Evolutionary conservation across 2,113 vertebrate species (phyloP), one percentile per base, ranked within the genome.

Genomic region (Vulpes vulpes): DNA sequence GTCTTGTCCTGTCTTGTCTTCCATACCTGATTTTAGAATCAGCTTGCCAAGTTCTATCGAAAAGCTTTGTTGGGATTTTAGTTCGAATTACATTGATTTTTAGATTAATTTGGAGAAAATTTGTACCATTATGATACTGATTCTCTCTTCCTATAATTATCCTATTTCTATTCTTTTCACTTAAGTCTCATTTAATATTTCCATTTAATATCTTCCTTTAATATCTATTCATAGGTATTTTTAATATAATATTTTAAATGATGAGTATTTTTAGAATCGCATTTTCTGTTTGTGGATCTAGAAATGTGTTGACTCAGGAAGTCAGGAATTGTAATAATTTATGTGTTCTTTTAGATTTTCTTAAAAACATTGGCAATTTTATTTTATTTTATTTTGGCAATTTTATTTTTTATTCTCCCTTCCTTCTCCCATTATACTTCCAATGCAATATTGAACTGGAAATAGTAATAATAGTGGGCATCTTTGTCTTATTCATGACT

Each of bases 251-350:
- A 71, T 89, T 69, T 89, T 80, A 60, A 84, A 93, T 64, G 32
- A 67, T 92, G 82, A 92, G 80, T 79, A 80, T 85, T 62, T 49
- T 92, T 89, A 85, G 20, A 94, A 35, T 55, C 60, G 15, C 27
- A 69, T 90, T 91, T 96, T n/a, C 30, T 91, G 49, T 88, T n/a
- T 51, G 23, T 91, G n/a, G 25, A 88, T 86, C 57, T 65, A 83
- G 76, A 78, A 88, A 51, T 60, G 2, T 71, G 20, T 53, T 95
- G 62, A n/a, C 25, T 93, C 83, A 15, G 23, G 51, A 12, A 2
- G 17, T 93, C 62, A 79, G 10, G 64, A 59, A 65, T 80, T 80
- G 11, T 73, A 73, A 32, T 78, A 74, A 90, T 32, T 67, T 90
- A 17, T 67, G 73, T 35, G 2, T 76, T 82, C 60, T 86, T 90